phyloP scores from a whole-genome alignment of 2,888 invertebrate species.

The Cotesia congregata region DNA sequence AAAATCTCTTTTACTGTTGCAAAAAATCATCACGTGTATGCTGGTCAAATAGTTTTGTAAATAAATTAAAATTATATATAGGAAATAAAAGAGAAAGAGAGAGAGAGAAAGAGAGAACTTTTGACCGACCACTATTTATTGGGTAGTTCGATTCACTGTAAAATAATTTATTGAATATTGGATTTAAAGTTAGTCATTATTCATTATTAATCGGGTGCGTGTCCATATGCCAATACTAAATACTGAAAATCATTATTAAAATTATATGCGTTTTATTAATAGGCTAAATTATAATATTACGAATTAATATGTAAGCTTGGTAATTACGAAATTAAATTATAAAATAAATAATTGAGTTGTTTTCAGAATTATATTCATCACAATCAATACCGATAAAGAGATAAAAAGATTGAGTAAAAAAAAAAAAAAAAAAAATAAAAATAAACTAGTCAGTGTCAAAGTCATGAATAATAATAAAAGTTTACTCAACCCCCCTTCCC shows the following conservation, averaged over 20 bases:
- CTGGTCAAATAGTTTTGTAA: background rate
- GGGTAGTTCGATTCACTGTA: background rate
- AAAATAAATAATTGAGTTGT: background rate
- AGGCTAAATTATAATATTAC: too few relatives aligned
- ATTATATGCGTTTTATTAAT: too few relatives aligned
- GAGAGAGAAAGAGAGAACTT: background rate
- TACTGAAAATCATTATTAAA: too few relatives aligned
- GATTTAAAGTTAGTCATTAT: conserved; percentile 43
- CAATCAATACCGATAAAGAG: too few relatives aligned
- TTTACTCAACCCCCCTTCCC: too few relatives aligned
- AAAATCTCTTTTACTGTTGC: too few relatives aligned
- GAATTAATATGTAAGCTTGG: background rate
- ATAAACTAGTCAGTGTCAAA: conserved; percentile 15
- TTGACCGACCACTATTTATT: conserved; percentile 30
- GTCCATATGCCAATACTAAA: background rate
- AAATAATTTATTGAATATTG: conserved; percentile 41
- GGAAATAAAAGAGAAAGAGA: background rate
- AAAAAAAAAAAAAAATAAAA: background rate
- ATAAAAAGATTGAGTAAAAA: too few relatives aligned
- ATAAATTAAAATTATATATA: background rate
- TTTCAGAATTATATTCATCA: background rate
- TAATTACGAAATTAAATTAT: background rate
- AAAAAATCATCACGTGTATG: background rate
- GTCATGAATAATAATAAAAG: conserved; percentile 25
- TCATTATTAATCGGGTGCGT: conserved; percentile 45